A percentile compares a stretch with the other conserved stretches of the same genome.
Conservation (phyloP, 1,140 invertebrate genomes). For the Drosophila gunungcola region DNA sequence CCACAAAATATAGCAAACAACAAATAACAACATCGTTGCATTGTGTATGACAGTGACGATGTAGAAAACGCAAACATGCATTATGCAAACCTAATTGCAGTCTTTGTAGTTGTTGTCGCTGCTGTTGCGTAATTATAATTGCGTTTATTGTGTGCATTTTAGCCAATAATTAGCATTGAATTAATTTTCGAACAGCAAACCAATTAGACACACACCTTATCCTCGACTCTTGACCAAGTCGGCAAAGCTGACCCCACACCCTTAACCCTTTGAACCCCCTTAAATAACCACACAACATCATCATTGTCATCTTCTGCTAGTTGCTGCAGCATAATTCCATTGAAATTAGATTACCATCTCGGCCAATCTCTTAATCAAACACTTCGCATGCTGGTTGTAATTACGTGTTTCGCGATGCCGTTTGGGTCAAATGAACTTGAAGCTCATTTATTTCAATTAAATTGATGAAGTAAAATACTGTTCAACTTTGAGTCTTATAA, state of each 20-base stretch:
- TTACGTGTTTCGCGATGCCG: conserved; percentile 40
- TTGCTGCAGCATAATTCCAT: conserved; percentile 59
- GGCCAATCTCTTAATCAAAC: conserved; percentile 67
- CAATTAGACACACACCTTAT: conserved; percentile 68
- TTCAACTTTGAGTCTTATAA: too few species aligned
- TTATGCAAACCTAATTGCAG: conserved; percentile 65
- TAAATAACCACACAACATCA: conserved; percentile 13
- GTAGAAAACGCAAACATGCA: conserved; percentile 46
- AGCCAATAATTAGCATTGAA: conserved; percentile 74
- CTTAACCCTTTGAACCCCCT: background rate
- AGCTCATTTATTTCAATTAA: conserved; percentile 6
- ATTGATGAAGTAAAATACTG: conserved; percentile 15
- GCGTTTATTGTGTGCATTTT: conserved; percentile 69
- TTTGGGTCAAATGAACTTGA: conserved; percentile 14
- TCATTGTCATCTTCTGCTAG: conserved; percentile 14
- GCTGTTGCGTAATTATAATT: conserved; percentile 61
- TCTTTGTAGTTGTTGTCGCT: conserved; percentile 43
- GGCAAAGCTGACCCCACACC: conserved; percentile 1
- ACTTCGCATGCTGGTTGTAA: conserved; percentile 53
- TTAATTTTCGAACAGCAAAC: conserved; percentile 74
- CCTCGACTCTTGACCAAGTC: conserved; percentile 9
- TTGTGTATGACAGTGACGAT: conserved; percentile 42
- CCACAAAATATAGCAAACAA: conserved; percentile 22
- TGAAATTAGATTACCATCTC: conserved; percentile 61
- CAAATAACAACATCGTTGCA: conserved; percentile 5